Conservation (phyloP, 2,797 vertebrate species). For the Odontamblyopus rebecca region DNA sequence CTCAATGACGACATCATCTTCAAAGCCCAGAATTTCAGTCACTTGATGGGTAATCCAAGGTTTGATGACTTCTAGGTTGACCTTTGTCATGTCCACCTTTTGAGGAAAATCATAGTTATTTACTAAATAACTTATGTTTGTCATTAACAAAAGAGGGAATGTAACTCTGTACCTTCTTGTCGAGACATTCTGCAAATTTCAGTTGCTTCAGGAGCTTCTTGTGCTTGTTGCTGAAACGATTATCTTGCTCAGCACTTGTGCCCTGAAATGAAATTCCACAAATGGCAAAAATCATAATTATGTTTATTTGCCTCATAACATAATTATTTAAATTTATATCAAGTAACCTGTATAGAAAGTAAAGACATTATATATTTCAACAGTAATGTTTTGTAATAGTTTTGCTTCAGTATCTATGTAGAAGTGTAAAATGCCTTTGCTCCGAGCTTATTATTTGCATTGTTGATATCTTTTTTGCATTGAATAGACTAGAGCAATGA, state of each 20-base stretch:
- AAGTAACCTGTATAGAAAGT: no score
- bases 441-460: no score
- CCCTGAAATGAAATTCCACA: conserved; percentile 75
- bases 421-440: no score
- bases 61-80: conserved; percentile 99
- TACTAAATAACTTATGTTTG: not conserved
- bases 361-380: no score
- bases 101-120: not conserved
- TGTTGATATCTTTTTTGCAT: no score
- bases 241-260: conserved; percentile 99
- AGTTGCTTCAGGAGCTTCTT: conserved; percentile 99
- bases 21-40: conserved; percentile 98
- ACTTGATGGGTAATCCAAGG: conserved; percentile 99
- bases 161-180: conserved; percentile 89
- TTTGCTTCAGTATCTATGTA: no score
- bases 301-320: no score
- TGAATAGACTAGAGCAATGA: no score
- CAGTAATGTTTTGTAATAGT: no score
- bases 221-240: conserved; percentile 99
- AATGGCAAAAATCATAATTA: not conserved
- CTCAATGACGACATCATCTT: conserved; percentile 99
- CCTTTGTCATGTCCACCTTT: conserved; percentile 99
- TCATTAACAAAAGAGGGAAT: not conserved
- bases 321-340: no score
- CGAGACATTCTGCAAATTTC: conserved; percentile 99